Evolutionary conservation across 2,797 vertebrate genomes (phyloP).

Genomic region (Ambastaia sidthimunki): DNA sequence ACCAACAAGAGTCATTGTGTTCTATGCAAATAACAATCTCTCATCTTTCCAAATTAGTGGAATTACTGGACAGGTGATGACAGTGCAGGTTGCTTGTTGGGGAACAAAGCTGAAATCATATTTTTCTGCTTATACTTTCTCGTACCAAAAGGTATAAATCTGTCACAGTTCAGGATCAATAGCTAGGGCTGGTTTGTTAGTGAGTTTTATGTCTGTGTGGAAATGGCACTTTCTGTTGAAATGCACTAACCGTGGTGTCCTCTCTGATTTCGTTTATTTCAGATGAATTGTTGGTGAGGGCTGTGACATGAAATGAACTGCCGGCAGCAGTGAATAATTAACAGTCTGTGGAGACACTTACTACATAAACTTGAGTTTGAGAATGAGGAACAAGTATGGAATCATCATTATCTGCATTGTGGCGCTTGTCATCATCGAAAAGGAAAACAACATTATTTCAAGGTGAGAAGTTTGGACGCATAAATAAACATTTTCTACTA

Average conservation of each 20-base stretch:
- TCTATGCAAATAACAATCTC: conserved; percentile 37
- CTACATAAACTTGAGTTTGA: conserved; percentile 67
- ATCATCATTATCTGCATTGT: conserved; percentile 88
- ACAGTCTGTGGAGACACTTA: conserved; percentile 45
- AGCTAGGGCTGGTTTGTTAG: neutral
- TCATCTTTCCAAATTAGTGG: conserved; percentile 46
- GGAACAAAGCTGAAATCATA: conserved; percentile 56
- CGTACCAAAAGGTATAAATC: conserved; percentile 46
- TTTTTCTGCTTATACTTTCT: conserved; percentile 37
- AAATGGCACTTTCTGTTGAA: conserved; percentile 3
- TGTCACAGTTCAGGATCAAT: conserved; percentile 42
- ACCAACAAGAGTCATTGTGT: conserved; percentile 37
- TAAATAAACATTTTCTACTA: no score
- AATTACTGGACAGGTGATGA: conserved; percentile 56
- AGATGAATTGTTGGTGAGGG: conserved; percentile 41
- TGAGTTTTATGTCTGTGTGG: conserved; percentile 28
- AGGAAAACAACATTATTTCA: conserved; percentile 96
- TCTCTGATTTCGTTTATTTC: conserved; percentile 22
- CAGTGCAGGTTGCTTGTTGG: conserved; percentile 44
- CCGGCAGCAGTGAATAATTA: conserved; percentile 17
- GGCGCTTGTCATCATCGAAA: conserved; percentile 91
- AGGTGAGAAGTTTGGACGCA: conserved; percentile 81
- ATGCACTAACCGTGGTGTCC: neutral
- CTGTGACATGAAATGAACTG: conserved; percentile 50
- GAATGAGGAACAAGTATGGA: conserved; percentile 93